Conservation (phyloP, 2,113 vertebrate genomes). For the Rhea pennata region DNA sequence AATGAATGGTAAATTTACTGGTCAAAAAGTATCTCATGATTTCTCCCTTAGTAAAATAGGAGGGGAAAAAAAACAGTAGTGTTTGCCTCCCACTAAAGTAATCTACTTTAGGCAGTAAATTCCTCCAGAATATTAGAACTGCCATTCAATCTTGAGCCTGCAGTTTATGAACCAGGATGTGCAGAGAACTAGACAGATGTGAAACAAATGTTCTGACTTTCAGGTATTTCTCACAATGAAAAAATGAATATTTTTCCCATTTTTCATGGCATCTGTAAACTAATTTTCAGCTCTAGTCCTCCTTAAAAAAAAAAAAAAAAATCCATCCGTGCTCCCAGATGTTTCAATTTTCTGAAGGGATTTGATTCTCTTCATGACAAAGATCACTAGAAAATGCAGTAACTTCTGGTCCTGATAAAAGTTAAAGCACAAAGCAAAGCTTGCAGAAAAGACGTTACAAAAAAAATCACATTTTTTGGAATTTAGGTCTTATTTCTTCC, state of each 20-base stretch:
- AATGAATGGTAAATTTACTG: not conserved
- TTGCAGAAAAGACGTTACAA: not conserved
- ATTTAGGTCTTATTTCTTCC: not conserved
- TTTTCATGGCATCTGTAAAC: not conserved
- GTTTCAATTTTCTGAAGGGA: not conserved
- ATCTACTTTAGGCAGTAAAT: not conserved
- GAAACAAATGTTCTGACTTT: not conserved
- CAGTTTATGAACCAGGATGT: not conserved
- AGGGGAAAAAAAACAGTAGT: not conserved
- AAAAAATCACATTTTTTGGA: not conserved
- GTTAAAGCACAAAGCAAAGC: not conserved
- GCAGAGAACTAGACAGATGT: not conserved
- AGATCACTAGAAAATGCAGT: not conserved
- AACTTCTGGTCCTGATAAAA: not conserved
- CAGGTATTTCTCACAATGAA: not conserved
- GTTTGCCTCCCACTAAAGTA: not conserved
- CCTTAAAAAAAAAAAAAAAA: not conserved
- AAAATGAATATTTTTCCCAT: not conserved
- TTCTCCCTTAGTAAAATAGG: not conserved
- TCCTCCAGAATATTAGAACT: not conserved
- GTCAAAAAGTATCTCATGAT: not conserved
- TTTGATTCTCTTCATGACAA: not conserved
- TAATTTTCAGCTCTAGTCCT: not conserved
- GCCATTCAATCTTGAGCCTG: not conserved
- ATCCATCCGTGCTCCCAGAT: not conserved